phyloP scores from a whole-genome alignment of 2,797 vertebrate genomes.

The Oreochromis grahami region DNA sequence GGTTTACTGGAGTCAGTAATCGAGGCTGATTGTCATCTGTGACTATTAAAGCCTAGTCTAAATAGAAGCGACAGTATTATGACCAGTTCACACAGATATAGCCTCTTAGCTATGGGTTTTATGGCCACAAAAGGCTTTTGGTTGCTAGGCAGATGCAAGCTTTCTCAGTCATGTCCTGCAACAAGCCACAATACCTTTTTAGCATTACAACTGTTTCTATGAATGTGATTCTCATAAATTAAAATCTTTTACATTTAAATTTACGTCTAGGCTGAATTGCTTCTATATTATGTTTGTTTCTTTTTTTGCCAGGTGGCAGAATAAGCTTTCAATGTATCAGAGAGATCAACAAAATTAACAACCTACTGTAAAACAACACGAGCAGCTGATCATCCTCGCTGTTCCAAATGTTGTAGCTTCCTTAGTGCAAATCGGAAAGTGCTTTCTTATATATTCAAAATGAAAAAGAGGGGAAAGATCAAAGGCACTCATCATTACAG shows the following conservation, averaged over 20 bases:
- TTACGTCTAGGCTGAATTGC: background rate
- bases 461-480: background rate
- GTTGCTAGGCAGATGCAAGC: constrained; percentile 51
- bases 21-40: constrained; percentile 18
- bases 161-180: constrained; percentile 16
- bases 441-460: background rate
- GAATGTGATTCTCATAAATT: background rate
- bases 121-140: constrained; percentile 50
- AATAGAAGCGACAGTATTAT: constrained; percentile 52
- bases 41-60: constrained; percentile 53
- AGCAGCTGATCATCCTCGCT: background rate
- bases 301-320: background rate
- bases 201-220: background rate
- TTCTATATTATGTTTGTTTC: background rate
- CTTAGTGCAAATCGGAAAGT: background rate
- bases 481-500: background rate
- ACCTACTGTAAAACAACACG: background rate
- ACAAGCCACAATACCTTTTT: background rate
- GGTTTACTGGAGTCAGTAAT: constrained; percentile 10
- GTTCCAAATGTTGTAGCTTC: background rate
- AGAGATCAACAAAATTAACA: background rate
- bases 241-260: background rate
- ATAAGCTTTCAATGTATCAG: background rate
- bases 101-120: constrained; percentile 46
- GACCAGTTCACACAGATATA: constrained; percentile 55